Conservation (phyloP, 2,888 invertebrate species). For the Gandaritis pyraliata region DNA sequence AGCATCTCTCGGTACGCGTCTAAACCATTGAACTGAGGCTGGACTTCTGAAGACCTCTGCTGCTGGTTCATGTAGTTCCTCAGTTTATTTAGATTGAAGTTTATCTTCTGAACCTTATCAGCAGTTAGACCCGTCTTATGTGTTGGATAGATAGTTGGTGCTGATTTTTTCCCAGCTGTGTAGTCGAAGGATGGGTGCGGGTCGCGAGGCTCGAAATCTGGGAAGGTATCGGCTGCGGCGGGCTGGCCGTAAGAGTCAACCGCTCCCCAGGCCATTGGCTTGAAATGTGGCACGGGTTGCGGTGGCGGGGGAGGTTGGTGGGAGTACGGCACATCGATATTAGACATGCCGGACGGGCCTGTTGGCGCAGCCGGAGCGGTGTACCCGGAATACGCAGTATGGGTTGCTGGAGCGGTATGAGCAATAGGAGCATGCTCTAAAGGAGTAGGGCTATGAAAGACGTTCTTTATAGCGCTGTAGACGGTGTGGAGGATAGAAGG, state of each 20-base stretch:
- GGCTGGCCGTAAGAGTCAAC: slow-evolving; percentile 78
- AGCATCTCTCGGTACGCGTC: slow-evolving; percentile 62
- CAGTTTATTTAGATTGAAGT: slow-evolving; percentile 67
- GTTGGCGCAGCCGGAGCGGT: slow-evolving; percentile 34
- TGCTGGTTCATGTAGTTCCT: slow-evolving; percentile 61
- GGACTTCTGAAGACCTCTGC: slow-evolving; percentile 69
- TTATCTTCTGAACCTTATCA: slow-evolving; percentile 76
- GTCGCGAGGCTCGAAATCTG: slow-evolving; percentile 64
- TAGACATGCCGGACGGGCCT: slow-evolving; percentile 45
- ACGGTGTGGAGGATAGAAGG: slow-evolving; percentile 70
- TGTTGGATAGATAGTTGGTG: slow-evolving; percentile 39
- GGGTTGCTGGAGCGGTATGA: slow-evolving; percentile 37
- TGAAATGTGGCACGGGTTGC: slow-evolving; percentile 62
- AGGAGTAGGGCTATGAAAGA: slow-evolving; percentile 49
- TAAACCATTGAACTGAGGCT: slow-evolving; percentile 60
- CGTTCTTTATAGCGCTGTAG: slow-evolving; percentile 73
- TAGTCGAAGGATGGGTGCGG: slow-evolving; percentile 62
- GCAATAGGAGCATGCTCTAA: slow-evolving; percentile 2
- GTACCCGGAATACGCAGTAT: slow-evolving; percentile 9
- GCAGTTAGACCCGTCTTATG: slow-evolving; percentile 60
- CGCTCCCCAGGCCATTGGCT: slow-evolving; percentile 71
- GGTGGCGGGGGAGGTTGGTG: slow-evolving; percentile 70
- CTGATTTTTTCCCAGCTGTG: slow-evolving; percentile 63
- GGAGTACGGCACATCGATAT: slow-evolving; percentile 41
- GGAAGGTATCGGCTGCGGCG: slow-evolving; percentile 64